Base-by-base conservation (phyloP, 2,888 invertebrate species). In the Cosmopolites sordidus region DNA sequence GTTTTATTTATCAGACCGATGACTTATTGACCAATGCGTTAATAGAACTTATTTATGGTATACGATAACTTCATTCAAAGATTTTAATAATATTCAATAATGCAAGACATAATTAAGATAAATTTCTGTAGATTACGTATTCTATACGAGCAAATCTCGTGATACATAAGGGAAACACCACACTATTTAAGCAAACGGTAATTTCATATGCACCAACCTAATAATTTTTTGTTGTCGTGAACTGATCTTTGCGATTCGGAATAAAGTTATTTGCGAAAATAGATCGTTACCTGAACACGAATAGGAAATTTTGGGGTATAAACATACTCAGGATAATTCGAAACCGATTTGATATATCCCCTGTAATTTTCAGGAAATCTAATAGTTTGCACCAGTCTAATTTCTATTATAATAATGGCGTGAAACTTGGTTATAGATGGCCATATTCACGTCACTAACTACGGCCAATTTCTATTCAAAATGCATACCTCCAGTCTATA, bases 321-420 rank as follows among this genome's bases (percentile, higher is more conserved):
- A 49, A 49, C 48, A 49, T 56, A 48, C 38, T 44, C 48, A 5
- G 43, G 44, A 49, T 48, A 56, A 52, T 48, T 45, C 50, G 27
- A 22, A 49, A 37, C 33, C 44, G 38, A 41, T 56, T 49, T 56
- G 53, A 56, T 56, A 56, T 56, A 56, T 56, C 45, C 53, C 49
- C 53, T 43, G 46, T 56, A 56, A 56, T 56, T 56, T 56, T 56
- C 52, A 15, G 48, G 14, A 37, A 39, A 45, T 43, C 47, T 50
- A 46, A 46, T 47, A 53, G 49, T 53, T 53, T 44, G 48, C 46
- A 47, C 45, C 50, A 42, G 50, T 43, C 38, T 56, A 52, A 53
- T 56, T 56, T 53, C 56, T 49, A 53, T 56, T 56, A 56, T 46
- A 56, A 56, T 56, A 56, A 53, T 50, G 53, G 53, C 44, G 16